Base-by-base conservation (phyloP, 2,113 vertebrate species). In the Mirounga angustirostris region DNA sequence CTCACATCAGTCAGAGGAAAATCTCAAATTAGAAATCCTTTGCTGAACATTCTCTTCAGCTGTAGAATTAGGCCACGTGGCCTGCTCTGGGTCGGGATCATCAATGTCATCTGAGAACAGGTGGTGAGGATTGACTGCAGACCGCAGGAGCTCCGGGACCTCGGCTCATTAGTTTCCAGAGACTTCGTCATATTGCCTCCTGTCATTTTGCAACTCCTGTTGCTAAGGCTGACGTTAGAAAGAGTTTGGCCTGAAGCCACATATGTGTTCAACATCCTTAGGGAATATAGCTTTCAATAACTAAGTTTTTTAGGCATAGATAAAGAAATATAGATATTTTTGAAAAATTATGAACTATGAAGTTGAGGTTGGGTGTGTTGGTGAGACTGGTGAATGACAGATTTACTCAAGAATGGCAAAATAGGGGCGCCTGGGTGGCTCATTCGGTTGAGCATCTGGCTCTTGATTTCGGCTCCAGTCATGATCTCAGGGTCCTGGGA, bases 181-280 rank as follows among this genome's bases (percentile, higher is more conserved):
- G 69, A 88, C 56, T 87, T 93, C 69, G 69, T 63, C n/a, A 11
- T 10, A 28, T 65, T 88, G 12, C 30, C 52, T 61, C 40, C 36
- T 50, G 67, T 56, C 36, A 61, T 84, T 92, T 87, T n/a, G 46
- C 18, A 93, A 46, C 11, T n/a, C 11, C 80, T 54, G 11, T 80
- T 79, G 73, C 87, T 33, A 15, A 54, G 71, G 22, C 65, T 97
- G 71, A 71, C 59, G 87, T 40, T 95, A 43, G 79, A 82, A 95
- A 96, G 65, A 28, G 81, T 52, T 85, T 94, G 71, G 22, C 63
- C 54, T 9, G 14, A 91, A 76, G 78, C 36, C 19, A 46, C 22
- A 71, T 78, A 50, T 40, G 18, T 71, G 6, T 21, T 67, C 61
- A n/a, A 59, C 19, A 50, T 89, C 52, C 36, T 81, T 18, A 16